Conservation (phyloP, 92 coral and sea anemone genomes). For the Bergia sp. region DNA sequence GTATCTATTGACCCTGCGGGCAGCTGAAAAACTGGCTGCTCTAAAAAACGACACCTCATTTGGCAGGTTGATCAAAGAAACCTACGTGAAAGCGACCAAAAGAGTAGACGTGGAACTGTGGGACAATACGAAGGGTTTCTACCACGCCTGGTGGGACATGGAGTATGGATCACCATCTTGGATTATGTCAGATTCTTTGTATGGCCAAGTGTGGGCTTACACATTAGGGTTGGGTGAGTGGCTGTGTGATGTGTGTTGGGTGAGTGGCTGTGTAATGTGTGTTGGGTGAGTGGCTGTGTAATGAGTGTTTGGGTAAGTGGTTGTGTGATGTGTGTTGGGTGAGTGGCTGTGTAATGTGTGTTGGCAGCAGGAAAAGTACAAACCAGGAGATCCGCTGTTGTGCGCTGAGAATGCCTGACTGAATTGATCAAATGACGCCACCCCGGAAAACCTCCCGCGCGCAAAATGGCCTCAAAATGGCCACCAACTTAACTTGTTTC, state of each 20-base stretch:
- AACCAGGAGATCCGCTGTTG: too few relatives aligned
- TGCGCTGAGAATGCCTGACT: too few relatives aligned
- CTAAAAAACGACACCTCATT: conserved; percentile 59
- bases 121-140: conserved; percentile 63
- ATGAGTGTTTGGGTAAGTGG: conserved; percentile 46
- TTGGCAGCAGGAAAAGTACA: too few relatives aligned
- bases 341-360: not conserved
- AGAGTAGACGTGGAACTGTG: conserved; percentile 73
- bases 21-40: conserved; percentile 67
- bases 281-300: not conserved
- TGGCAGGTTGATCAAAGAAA: conserved; percentile 46
- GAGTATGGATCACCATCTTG: conserved; percentile 90
- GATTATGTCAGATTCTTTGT: conserved; percentile 92
- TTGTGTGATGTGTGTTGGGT: not conserved
- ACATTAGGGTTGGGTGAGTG: conserved; percentile 72
- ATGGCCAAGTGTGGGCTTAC: conserved; percentile 94
- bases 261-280: not conserved
- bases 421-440: too few relatives aligned
- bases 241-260: not conserved
- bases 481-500: too few relatives aligned
- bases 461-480: too few relatives aligned
- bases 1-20: conserved; percentile 72
- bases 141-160: conserved; percentile 92
- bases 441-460: too few relatives aligned
- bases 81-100: conserved; percentile 63